Evolutionary conservation across 35 echinoderm and acorn worm species (phyloP), one percentile per base, ranked within the genome.

Genomic region (Ophiothrix spiculata): DNA sequence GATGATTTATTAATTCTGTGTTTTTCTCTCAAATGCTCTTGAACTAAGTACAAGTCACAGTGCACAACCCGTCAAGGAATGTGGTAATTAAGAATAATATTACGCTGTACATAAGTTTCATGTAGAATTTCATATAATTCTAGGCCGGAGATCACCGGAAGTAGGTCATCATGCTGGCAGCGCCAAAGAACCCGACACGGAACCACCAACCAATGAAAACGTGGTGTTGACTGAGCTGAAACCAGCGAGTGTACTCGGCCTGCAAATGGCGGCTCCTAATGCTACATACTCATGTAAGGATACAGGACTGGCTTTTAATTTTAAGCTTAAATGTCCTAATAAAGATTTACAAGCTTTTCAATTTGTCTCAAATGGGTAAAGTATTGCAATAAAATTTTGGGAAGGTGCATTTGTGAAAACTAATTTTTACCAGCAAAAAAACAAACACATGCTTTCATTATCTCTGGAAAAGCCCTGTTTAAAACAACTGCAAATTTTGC

Each of bases 211-310:
- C 40, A 56, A 54, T 25, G 81, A 84, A 56, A 63, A 60, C 21
- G 56, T 60, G 13, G 81, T 84, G 32, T 36, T 84, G 31, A 84
- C 54, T 32, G 81, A 84, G 54, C 40, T 84, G 31, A 84, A 84
- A 37, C 81, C 81, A 84, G 81, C 81, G 33, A 64, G 49, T 3
- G 81, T 84, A 28, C 81, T 84, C 31, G 81, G 81, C 36, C 54
- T 63, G 0, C 81, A 84, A 33, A 84, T 84, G 81, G 49, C 81
- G n/a, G 63, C 54, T 13, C 35, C 81, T 17, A 63, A 41, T 79
- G 77, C 77, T 74, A 32, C 25, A 79, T 79, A 38, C 12, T 34
- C 36, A 79, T 79, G 29, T 39, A 79, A 29, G 39, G 77, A 36
- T 39, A 39, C n/a, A 74, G n/a, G 64, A 74, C 25, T 74, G 64